A percentile compares a stretch with the other conserved stretches of the same genome.
Evolutionary conservation across 2,888 invertebrate genomes (phyloP).

Genomic region (Lottia gigantea): DNA sequence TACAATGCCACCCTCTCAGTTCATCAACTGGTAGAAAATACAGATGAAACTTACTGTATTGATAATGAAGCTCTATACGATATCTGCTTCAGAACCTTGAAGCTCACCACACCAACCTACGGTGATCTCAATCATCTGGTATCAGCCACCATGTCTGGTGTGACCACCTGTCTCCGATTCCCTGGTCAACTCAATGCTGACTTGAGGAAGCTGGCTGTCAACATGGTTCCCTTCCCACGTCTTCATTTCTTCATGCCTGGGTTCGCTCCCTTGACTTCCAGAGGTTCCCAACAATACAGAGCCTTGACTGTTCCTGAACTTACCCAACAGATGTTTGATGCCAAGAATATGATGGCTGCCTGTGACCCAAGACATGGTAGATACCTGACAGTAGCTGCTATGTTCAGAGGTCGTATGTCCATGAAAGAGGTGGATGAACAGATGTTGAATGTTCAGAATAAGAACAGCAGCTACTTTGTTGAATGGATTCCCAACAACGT

Average conservation of each 20-base stretch:
- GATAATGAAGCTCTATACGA: slow-evolving; percentile 5
- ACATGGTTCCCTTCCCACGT: slow-evolving; percentile 7
- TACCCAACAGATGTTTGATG: slow-evolving; percentile 5
- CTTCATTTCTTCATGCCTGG: slow-evolving; percentile 8
- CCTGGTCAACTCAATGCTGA: slow-evolving; percentile 10
- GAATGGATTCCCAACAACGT: slow-evolving; percentile 9
- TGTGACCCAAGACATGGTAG: slow-evolving; percentile 1
- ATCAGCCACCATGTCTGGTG: slow-evolving; percentile 3
- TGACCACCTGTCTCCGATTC: slow-evolving; percentile 2
- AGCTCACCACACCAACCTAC: slow-evolving; percentile 3
- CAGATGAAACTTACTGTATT: slow-evolving; percentile 8
- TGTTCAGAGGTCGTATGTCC: slow-evolving; percentile 9
- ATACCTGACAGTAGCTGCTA: slow-evolving; percentile 5
- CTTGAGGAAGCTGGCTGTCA: neutral
- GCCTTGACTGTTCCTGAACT: neutral
- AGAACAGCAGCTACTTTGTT: slow-evolving; percentile 8
- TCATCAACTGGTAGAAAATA: slow-evolving; percentile 7
- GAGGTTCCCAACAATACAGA: slow-evolving; percentile 5
- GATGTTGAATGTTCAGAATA: slow-evolving; percentile 9
- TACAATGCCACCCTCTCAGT: slow-evolving; percentile 5
- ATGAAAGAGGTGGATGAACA: slow-evolving; percentile 2
- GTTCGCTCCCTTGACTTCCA: neutral
- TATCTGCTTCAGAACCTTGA: slow-evolving; percentile 1
- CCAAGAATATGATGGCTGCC: slow-evolving; percentile 8
- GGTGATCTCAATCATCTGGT: neutral